A percentile compares a stretch with the other conserved stretches of the same genome.
These are phyloP conservation scores for Maconellicoccus hirsutus DNA, from an alignment of 1,140 invertebrate genomes.

Conservation along the genomic window DNA sequence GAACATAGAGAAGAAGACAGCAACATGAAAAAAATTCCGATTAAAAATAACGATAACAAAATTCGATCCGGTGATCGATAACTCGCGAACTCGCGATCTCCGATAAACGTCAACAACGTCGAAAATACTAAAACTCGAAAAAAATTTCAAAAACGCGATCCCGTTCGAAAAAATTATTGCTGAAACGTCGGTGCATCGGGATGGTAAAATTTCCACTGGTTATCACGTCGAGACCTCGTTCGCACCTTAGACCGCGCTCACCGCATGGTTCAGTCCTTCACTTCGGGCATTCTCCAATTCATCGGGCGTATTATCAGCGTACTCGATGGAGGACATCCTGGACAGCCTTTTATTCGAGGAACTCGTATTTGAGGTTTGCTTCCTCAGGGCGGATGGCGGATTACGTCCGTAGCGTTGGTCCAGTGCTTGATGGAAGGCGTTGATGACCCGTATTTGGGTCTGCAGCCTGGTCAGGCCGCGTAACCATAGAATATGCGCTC, in stretches of 20 bases:
- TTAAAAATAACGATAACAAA: no score
- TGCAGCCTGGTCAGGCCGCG: slow-evolving; percentile 94
- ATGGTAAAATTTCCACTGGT: no score
- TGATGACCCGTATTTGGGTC: slow-evolving; percentile 99
- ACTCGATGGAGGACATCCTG: slow-evolving; percentile 4
- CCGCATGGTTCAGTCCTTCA: background rate
- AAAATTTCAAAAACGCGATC: no score
- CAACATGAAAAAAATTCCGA: no score
- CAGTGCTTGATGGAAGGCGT: slow-evolving; percentile 98
- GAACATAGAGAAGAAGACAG: no score
- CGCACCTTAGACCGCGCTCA: background rate
- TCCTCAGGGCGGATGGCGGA: background rate
- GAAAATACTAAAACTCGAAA: no score
- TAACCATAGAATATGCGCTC: slow-evolving; percentile 97
- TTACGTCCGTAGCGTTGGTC: slow-evolving; percentile 46
- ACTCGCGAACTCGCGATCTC: no score
- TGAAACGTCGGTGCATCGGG: no score
- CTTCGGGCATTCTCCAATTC: background rate
- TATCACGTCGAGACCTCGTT: no score
- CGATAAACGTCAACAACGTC: no score
- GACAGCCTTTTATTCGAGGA: background rate
- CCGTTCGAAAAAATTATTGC: no score
- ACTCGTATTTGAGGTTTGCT: slow-evolving; percentile 8
- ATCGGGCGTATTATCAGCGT: background rate
- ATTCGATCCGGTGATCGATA: no score